These are phyloP conservation scores for Mesoclemmys tuberculata DNA, from an alignment of 2,113 vertebrate genomes.

Conservation along the genomic window DNA sequence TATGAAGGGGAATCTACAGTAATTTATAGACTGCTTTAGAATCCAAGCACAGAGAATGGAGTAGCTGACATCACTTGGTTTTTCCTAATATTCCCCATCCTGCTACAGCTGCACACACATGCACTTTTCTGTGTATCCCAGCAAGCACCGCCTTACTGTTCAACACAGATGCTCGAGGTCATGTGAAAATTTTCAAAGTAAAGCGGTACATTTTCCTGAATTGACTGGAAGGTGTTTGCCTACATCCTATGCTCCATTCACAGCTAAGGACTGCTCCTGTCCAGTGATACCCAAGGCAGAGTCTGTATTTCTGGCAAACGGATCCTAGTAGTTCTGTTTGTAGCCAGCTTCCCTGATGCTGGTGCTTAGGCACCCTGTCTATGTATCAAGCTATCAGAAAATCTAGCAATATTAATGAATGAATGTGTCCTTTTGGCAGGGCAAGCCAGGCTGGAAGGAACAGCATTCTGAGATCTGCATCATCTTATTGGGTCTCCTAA, in stretches of 20 bases:
- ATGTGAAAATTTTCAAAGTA: background rate
- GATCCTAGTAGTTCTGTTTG: background rate
- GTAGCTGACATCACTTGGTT: background rate
- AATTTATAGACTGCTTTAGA: background rate
- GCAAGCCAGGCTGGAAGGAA: background rate
- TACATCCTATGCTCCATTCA: background rate
- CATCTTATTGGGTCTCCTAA: background rate
- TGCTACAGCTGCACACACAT: too few species aligned
- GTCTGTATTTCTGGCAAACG: background rate
- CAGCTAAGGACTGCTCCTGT: background rate
- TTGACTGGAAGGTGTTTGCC: background rate
- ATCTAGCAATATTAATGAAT: background rate
- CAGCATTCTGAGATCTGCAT: background rate
- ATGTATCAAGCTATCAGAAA: background rate
- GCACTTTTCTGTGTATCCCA: background rate
- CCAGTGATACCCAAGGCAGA: background rate
- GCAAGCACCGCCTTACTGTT: slow-evolving; percentile 16
- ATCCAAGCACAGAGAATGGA: background rate
- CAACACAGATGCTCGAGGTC: background rate
- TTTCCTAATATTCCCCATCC: background rate
- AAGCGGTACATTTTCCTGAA: slow-evolving; percentile 21
- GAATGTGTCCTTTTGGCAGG: background rate
- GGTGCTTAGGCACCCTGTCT: background rate
- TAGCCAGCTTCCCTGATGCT: background rate
- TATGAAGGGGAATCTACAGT: background rate